These are phyloP conservation scores for Coryphaenoides rupestris DNA, from an alignment of 2,113 vertebrate genomes.

Conservation along the genomic window DNA sequence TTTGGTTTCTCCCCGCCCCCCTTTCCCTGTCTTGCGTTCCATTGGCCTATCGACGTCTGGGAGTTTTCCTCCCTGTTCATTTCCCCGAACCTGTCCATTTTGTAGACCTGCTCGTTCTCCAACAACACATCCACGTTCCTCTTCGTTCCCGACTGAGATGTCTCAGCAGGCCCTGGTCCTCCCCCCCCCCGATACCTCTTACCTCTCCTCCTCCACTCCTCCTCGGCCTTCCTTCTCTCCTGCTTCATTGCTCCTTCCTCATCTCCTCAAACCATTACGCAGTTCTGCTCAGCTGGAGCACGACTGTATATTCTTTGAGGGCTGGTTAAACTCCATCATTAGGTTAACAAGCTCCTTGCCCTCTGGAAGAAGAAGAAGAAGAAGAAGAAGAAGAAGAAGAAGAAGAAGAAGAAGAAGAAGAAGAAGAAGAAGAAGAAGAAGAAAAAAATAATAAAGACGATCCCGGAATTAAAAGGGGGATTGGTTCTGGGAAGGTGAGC, in stretches of 20 bases:
- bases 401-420: too few species aligned
- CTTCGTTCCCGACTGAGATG: background rate
- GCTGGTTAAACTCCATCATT: conserved; percentile 98
- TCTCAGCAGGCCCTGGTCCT: background rate
- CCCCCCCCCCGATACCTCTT: conserved; percentile 65
- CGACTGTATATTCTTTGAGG: conserved; percentile 96
- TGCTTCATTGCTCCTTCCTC: conserved; percentile 54
- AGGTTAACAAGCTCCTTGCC: conserved; percentile 91
- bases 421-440: too few species aligned
- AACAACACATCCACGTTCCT: background rate
- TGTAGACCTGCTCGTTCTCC: too few species aligned
- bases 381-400: too few species aligned
- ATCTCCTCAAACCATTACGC: conserved; percentile 90
- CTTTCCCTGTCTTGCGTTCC: too few species aligned
- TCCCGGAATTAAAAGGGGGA: conserved; percentile 66
- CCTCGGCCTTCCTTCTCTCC: conserved; percentile 46
- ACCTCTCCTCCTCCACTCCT: conserved; percentile 75
- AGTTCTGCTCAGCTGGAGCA: conserved; percentile 89
- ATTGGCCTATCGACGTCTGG: too few species aligned
- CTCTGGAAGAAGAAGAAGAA: conserved; percentile 90
- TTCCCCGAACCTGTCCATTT: too few species aligned
- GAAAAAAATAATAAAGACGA: conserved; percentile 10
- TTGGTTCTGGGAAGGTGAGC: conserved; percentile 93
- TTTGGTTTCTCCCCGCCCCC: too few species aligned
- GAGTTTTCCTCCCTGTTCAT: too few species aligned